A percentile compares a stretch with the other conserved stretches of the same genome.
phyloP scores from a whole-genome alignment of 1,140 invertebrate genomes.

The Drosophila punjabiensis region DNA sequence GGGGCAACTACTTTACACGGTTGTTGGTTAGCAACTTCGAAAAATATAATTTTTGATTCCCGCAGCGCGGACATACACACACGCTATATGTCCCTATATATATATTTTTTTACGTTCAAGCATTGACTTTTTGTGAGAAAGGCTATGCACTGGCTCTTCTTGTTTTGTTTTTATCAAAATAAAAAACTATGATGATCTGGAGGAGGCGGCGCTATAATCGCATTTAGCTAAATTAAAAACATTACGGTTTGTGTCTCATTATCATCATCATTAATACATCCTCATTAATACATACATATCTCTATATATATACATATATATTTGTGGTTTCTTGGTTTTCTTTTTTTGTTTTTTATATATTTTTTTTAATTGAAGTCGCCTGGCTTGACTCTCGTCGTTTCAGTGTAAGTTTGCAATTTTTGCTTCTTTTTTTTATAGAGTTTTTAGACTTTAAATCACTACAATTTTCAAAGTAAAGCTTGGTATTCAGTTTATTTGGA shows the following conservation, averaged over 20 bases:
- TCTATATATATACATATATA: constrained; percentile 35
- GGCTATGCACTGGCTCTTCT: constrained; percentile 29
- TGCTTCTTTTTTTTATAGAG: constrained; percentile 16
- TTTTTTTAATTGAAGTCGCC: constrained; percentile 28
- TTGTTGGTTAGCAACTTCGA: constrained; percentile 51
- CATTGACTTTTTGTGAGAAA: constrained; percentile 37
- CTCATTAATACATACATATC: constrained; percentile 56
- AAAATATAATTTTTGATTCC: constrained; percentile 51
- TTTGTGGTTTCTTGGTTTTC: constrained; percentile 17
- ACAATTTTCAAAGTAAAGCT: constrained; percentile 79
- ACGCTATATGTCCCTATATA: constrained; percentile 11
- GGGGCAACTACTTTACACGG: constrained; percentile 39
- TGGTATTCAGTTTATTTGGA: constrained; percentile 69
- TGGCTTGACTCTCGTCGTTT: constrained; percentile 28
- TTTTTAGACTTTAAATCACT: constrained; percentile 67
- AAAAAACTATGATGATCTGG: constrained; percentile 53
- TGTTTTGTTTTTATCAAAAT: constrained; percentile 42
- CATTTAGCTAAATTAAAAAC: constrained; percentile 56
- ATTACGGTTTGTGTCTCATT: constrained; percentile 51
- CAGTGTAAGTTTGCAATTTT: constrained; percentile 20
- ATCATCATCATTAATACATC: too few relatives aligned
- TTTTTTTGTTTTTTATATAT: constrained; percentile 22
- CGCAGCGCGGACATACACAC: constrained; percentile 45
- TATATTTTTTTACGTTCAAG: constrained; percentile 30
- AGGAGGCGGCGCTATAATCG: constrained; percentile 24